These are phyloP conservation scores for Acropternis orthonyx DNA, from an alignment of 2,797 vertebrate species.

Conservation along the genomic window DNA sequence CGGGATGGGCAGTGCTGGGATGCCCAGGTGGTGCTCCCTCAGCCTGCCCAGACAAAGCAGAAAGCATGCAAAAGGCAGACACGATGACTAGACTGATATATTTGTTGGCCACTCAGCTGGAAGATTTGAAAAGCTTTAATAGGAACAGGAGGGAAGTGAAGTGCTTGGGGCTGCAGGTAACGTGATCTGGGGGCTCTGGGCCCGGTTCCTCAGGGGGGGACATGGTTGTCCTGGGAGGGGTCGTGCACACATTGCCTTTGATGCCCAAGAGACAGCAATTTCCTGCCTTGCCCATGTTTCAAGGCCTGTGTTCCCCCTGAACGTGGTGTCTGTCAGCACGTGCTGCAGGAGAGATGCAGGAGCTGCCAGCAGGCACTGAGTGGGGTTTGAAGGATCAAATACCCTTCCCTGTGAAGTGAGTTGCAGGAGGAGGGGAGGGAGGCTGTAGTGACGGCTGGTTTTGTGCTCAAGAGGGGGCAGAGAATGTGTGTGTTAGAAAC, in stretches of 20 bases:
- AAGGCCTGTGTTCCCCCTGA: neutral
- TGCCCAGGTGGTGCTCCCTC: neutral
- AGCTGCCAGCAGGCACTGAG: neutral
- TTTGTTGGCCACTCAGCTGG: neutral
- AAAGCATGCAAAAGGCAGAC: neutral
- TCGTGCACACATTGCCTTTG: neutral
- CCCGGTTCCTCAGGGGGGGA: neutral
- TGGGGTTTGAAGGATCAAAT: neutral
- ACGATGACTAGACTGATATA: neutral
- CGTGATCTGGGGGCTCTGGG: neutral
- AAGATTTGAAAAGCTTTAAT: neutral
- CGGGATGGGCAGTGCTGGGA: accelerated
- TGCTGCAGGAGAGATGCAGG: neutral
- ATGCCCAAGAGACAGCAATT: neutral
- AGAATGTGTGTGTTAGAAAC: accelerated
- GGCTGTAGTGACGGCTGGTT: accelerated
- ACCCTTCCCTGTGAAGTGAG: neutral
- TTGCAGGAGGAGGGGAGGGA: neutral
- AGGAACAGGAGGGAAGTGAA: neutral
- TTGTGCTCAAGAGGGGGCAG: neutral
- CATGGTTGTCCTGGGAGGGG: neutral
- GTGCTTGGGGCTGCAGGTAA: neutral
- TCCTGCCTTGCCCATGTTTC: neutral
- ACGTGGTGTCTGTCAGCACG: neutral
- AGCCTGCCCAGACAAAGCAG: neutral